Conservation (phyloP, 2,888 invertebrate species). For the Oscheius sp. region DNA sequence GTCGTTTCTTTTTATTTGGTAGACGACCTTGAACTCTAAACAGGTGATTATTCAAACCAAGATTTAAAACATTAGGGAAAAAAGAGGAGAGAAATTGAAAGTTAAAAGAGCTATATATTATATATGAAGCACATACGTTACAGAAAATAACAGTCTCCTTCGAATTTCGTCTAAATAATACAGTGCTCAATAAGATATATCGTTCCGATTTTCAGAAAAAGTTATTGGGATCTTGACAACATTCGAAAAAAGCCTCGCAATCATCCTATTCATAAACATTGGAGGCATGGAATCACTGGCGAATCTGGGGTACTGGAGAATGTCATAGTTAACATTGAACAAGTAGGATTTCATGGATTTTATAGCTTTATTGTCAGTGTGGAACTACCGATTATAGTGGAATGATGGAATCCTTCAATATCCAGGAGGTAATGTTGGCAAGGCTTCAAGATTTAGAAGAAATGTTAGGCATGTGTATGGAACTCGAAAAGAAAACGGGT, state of each 20-base stretch:
- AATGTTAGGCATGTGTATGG: slow-evolving; percentile 59
- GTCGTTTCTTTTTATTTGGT: background rate
- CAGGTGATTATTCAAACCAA: too few relatives aligned
- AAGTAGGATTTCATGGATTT: slow-evolving; percentile 39
- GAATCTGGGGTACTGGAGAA: slow-evolving; percentile 55
- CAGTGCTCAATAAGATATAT: too few relatives aligned
- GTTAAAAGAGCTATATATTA: too few relatives aligned
- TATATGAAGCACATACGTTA: too few relatives aligned
- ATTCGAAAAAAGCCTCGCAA: slow-evolving; percentile 50
- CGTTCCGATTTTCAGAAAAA: slow-evolving; percentile 47
- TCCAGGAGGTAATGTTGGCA: slow-evolving; percentile 62
- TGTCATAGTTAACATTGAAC: slow-evolving; percentile 64
- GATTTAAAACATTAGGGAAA: too few relatives aligned
- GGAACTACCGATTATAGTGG: slow-evolving; percentile 62
- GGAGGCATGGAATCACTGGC: slow-evolving; percentile 59
- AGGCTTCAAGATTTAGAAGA: slow-evolving; percentile 61
- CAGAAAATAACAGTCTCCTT: too few relatives aligned
- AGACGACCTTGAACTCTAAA: background rate
- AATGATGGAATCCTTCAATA: slow-evolving; percentile 59
- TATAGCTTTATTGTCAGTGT: slow-evolving; percentile 36
- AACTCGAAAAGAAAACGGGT: slow-evolving; percentile 61
- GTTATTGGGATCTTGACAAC: slow-evolving; percentile 60
- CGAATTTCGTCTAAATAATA: too few relatives aligned
- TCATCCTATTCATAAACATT: slow-evolving; percentile 64
- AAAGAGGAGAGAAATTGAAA: too few relatives aligned